Evolutionary conservation across 1,140 invertebrate species (phyloP).

Genomic region (Danaus plexippus): DNA sequence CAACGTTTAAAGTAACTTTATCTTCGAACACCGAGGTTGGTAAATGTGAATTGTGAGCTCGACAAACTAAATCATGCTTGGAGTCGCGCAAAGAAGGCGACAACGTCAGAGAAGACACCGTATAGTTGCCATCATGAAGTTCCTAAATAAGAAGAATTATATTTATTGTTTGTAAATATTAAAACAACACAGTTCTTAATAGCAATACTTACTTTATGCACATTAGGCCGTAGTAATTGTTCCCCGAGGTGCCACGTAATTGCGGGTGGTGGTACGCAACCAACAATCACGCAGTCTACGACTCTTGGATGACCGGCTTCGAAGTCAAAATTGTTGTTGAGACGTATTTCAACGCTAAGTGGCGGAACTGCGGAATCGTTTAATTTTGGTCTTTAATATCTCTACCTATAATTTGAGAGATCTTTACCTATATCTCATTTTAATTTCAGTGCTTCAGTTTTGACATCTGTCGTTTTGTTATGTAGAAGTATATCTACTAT

Average conservation of each 20-base stretch:
- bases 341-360: conserved; percentile 47
- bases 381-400: too few relatives aligned
- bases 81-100: conserved; percentile 48
- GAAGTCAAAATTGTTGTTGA: conserved; percentile 59
- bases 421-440: too few relatives aligned
- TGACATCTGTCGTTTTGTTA: too few relatives aligned
- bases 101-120: conserved; percentile 52
- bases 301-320: conserved; percentile 56
- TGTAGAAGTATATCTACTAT: too few relatives aligned
- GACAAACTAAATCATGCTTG: conserved; percentile 39
- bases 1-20: conserved; percentile 48
- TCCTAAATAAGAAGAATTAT: conserved; percentile 32
- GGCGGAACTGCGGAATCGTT: conserved; percentile 40
- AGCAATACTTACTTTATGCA: conserved; percentile 44
- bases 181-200: neutral
- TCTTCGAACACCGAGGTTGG: conserved; percentile 40
- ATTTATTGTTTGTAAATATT: conserved; percentile 1
- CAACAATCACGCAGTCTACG: conserved; percentile 59
- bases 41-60: conserved; percentile 48
- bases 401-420: too few relatives aligned
- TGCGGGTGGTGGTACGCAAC: conserved; percentile 53
- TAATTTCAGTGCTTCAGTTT: too few relatives aligned
- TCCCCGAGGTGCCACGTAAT: conserved; percentile 56
- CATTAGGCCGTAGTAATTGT: conserved; percentile 38
- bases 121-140: conserved; percentile 57